Percentiles rank a stretch among this genome's conserved stretches.
phyloP scores from a whole-genome alignment of 2,113 vertebrate species.

The Xiphophorus maculatus region DNA sequence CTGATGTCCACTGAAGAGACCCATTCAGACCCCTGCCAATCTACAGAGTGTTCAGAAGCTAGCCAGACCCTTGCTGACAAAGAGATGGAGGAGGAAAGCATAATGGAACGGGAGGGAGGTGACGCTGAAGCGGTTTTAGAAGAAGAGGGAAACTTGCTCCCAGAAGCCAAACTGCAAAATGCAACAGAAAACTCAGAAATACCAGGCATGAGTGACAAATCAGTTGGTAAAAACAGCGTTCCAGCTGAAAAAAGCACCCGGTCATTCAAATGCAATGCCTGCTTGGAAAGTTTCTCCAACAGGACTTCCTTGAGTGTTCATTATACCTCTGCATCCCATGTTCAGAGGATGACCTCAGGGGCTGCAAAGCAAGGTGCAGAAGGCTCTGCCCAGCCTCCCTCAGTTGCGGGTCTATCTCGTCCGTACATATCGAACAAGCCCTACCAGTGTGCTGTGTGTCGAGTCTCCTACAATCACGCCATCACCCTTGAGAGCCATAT shows the following conservation, averaged over 20 bases:
- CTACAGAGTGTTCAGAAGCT: slow-evolving; percentile 52
- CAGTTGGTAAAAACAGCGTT: slow-evolving; percentile 60
- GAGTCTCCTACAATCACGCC: slow-evolving; percentile 92
- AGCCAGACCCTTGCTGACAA: slow-evolving; percentile 55
- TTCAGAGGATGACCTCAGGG: slow-evolving; percentile 88
- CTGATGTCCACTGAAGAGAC: slow-evolving; percentile 63
- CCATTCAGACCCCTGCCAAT: slow-evolving; percentile 61
- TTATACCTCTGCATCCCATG: slow-evolving; percentile 89
- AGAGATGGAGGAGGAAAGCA: slow-evolving; percentile 71
- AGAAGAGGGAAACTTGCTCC: slow-evolving; percentile 60
- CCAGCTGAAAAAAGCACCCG: slow-evolving; percentile 71
- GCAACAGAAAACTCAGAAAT: slow-evolving; percentile 61
- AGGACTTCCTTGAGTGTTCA: slow-evolving; percentile 88
- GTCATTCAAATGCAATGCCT: slow-evolving; percentile 88
- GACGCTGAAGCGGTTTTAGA: slow-evolving; percentile 54
- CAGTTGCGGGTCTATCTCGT: slow-evolving; percentile 50
- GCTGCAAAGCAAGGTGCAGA: slow-evolving; percentile 71
- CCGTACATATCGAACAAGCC: slow-evolving; percentile 85
- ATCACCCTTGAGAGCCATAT: slow-evolving; percentile 93
- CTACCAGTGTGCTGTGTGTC: slow-evolving; percentile 89
- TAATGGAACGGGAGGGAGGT: slow-evolving; percentile 63
- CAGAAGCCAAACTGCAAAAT: slow-evolving; percentile 59
- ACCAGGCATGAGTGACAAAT: slow-evolving; percentile 60
- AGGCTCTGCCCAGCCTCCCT: slow-evolving; percentile 30
- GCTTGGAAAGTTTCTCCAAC: slow-evolving; percentile 87